phyloP scores from a whole-genome alignment of 92 coral and sea anemone genomes.

The Phenganax subtilis region DNA sequence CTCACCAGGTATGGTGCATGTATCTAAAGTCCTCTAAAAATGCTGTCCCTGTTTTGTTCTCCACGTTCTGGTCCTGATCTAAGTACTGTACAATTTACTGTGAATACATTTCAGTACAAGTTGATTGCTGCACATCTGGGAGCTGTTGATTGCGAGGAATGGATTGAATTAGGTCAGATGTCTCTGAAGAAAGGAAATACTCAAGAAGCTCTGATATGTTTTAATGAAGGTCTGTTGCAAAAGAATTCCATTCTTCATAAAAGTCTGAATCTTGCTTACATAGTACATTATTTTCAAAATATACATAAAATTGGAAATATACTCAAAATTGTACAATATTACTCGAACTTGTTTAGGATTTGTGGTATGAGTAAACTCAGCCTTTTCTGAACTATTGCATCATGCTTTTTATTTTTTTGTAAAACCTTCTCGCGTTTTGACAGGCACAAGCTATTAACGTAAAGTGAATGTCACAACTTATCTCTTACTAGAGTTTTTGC shows the following conservation, averaged over 20 bases:
- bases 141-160: constrained; percentile 78
- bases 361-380: neutral
- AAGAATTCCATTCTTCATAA: neutral
- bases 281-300: too few relatives aligned
- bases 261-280: neutral
- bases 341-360: neutral
- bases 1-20: constrained; percentile 65
- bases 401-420: too few relatives aligned
- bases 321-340: neutral
- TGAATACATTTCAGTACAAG: constrained; percentile 52
- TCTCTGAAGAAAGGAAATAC: constrained; percentile 67
- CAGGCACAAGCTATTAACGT: neutral
- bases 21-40: neutral
- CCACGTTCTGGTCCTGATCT: neutral
- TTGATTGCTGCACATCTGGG: constrained; percentile 89
- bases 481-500: neutral
- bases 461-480: neutral
- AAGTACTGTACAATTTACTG: neutral
- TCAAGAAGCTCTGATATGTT: constrained; percentile 81
- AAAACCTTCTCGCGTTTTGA: too few relatives aligned
- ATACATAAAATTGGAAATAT: too few relatives aligned
- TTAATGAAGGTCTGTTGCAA: constrained; percentile 62
- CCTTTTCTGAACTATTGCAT: too few relatives aligned
- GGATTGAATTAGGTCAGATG: constrained; percentile 83
- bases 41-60: neutral